Base-by-base conservation (phyloP, 2,888 invertebrate genomes). In the Alsophila aescularia region DNA sequence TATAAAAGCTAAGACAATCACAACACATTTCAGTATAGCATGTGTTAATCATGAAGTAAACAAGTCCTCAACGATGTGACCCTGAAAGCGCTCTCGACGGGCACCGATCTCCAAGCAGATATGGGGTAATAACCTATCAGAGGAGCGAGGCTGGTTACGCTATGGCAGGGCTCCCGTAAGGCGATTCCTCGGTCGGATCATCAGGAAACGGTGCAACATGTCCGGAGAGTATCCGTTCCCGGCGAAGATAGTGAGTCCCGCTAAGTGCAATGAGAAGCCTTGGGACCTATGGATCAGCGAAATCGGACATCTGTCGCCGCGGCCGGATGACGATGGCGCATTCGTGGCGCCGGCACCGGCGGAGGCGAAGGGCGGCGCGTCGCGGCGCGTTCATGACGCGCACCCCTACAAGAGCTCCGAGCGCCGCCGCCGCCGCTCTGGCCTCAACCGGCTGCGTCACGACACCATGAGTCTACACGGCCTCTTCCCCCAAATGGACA, bases 401-500 rank as follows among this genome's bases (percentile, higher is more conserved):
- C 85, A 81, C 58, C 83, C 87, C 10, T 84, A 86, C 72, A 85
- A 89, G 71, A 65, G 70, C 54, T 67, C 68, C 54, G 80, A 74
- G 36, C 69, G 80, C 64, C 79, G 85, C 45, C 70, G 73, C 52
- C 84, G 88, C 16, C 89, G 90, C 60, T 78, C 88, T n/a, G 83
- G 92, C 57, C 89, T 93, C 62, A 90, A 93, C 71, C 91, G 93
- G 7, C 86, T 94, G 47, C 86, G 86, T 57, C 78, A 82, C 62
- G 85, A 93, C 84, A 94, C 94, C 80, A 96, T 96, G 94, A 93
- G 93, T 67, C 93, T 96, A 52, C 96, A 95, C 83, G 96, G 96
- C 40, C 92, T 95, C 71, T 95, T 95, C 73, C 96, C 96, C 16
- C 95, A 96, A 73, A 93, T 94, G 83, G 96, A 96, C 85, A 93